Evolutionary conservation across 2,888 invertebrate genomes (phyloP).

Genomic region (Adela reaumurella): DNA sequence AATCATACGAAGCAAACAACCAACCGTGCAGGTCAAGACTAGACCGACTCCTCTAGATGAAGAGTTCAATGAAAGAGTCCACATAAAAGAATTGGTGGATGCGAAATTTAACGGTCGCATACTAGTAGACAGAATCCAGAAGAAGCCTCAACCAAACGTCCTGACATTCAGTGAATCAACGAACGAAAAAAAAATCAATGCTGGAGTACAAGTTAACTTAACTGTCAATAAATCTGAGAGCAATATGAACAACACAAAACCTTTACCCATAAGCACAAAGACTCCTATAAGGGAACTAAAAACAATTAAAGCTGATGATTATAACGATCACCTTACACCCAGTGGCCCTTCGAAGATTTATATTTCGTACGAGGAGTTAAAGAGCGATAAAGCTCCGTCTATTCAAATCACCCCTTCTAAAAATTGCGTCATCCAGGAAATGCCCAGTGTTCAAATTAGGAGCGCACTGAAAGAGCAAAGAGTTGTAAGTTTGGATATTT

Average conservation of each 20-base stretch:
- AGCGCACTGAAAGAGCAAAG: slow-evolving; percentile 46
- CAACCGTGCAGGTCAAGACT: slow-evolving; percentile 29
- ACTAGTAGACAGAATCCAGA: slow-evolving; percentile 18
- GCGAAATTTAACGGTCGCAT: slow-evolving; percentile 47
- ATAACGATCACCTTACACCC: neutral
- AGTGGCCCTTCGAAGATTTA: neutral
- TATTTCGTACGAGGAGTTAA: neutral
- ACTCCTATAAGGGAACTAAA: neutral
- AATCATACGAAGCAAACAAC: slow-evolving; percentile 31
- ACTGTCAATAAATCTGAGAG: slow-evolving; percentile 15
- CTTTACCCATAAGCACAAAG: neutral
- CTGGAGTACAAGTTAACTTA: slow-evolving; percentile 20
- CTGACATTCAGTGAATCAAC: too few species aligned
- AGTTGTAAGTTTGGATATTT: slow-evolving; percentile 46
- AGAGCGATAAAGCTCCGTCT: neutral
- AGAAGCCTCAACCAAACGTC: neutral
- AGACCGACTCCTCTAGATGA: slow-evolving; percentile 40
- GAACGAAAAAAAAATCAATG: slow-evolving; percentile 13
- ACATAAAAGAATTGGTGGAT: slow-evolving; percentile 45
- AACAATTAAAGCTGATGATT: slow-evolving; percentile 1
- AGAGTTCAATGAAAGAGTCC: slow-evolving; percentile 45
- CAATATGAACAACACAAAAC: neutral
- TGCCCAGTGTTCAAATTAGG: slow-evolving; percentile 51
- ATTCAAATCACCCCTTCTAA: neutral
- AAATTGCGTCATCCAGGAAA: slow-evolving; percentile 25